Evolutionary conservation across 2,888 invertebrate genomes (phyloP), one percentile per base, ranked within the genome.

Genomic region (Ichneumon xanthorius): DNA sequence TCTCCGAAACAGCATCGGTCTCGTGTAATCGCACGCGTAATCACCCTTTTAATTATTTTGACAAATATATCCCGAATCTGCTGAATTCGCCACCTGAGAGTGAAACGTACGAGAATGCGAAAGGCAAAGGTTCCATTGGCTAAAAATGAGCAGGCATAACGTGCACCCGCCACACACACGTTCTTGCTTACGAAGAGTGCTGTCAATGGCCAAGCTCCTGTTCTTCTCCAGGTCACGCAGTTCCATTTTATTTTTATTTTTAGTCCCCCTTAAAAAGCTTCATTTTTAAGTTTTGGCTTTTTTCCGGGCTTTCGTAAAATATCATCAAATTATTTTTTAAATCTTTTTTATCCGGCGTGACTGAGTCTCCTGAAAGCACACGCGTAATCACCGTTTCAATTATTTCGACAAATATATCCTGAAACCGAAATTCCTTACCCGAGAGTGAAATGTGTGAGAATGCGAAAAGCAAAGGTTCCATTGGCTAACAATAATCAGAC

Each of bases 121-220:
- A 40, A 40, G 9, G 2, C 40, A 11, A 53, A n/a, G n/a, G 4
- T n/a, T 50, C n/a, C 5, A 33, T 33, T 33, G 33, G 33, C 33
- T 50, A 4, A n/a, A n/a, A n/a, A 50, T n/a, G 6, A n/a, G n/a
- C 50, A 6, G 50, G n/a, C n/a, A 50, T n/a, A 19, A 6, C 19
- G 6, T 19, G 7, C 19, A 53, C n/a, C 19, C 53, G 0, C n/a
- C 0, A 11, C 11, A 40, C 40, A 11, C 2, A 40, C 40, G 11
- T 11, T 11, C 2, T 11, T 30, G 5, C 14, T 30, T 30, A 16
- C 61, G 30, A 61, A 26, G 58, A 22, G 58, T 14, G 26, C 14
- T 72, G 58, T 70, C 79, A 71, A 82, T 79, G 50, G 58, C 19
- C 77, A 77, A n/a, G 53, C 40, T 78, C 75, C 71, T 58, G 71